A percentile compares a stretch with the other conserved stretches of the same genome.
Evolutionary conservation across 2,888 invertebrate species (phyloP).

Genomic region (Drosophila yooni): DNA sequence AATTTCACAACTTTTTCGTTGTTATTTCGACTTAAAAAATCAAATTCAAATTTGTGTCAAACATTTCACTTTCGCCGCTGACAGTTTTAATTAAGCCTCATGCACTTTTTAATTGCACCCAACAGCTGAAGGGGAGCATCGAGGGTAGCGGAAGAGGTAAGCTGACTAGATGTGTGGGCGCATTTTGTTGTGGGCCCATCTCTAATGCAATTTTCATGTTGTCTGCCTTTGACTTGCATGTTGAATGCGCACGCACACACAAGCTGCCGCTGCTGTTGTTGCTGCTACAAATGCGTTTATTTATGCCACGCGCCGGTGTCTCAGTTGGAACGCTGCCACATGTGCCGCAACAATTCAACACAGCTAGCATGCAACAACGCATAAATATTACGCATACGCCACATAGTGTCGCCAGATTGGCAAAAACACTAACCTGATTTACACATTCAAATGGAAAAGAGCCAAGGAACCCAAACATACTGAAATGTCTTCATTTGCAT

Average conservation of each 20-base stretch:
- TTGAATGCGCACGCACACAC: slow-evolving; percentile 32
- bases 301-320: slow-evolving; percentile 67
- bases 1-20: slow-evolving; percentile 25
- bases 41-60: slow-evolving; percentile 30
- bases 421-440: slow-evolving; percentile 67
- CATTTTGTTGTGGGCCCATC: slow-evolving; percentile 16
- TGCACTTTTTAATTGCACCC: slow-evolving; percentile 66
- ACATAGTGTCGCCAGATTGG: slow-evolving; percentile 42
- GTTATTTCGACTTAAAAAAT: neutral
- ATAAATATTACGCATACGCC: slow-evolving; percentile 74
- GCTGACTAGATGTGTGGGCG: slow-evolving; percentile 24
- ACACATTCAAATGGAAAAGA: slow-evolving; percentile 42
- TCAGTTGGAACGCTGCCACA: slow-evolving; percentile 70
- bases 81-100: slow-evolving; percentile 64
- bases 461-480: slow-evolving; percentile 7
- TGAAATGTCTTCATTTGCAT: slow-evolving; percentile 48
- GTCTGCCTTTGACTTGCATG: slow-evolving; percentile 44
- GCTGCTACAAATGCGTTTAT: slow-evolving; percentile 62
- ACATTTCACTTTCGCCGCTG: slow-evolving; percentile 27
- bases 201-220: slow-evolving; percentile 74
- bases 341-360: slow-evolving; percentile 40
- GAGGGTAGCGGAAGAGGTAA: slow-evolving; percentile 7
- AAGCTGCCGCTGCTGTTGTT: slow-evolving; percentile 33
- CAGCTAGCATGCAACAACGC: slow-evolving; percentile 19
- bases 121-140: slow-evolving; percentile 28